Conservation (phyloP, 2,797 vertebrate species). For the Gorsachius magnificus region DNA sequence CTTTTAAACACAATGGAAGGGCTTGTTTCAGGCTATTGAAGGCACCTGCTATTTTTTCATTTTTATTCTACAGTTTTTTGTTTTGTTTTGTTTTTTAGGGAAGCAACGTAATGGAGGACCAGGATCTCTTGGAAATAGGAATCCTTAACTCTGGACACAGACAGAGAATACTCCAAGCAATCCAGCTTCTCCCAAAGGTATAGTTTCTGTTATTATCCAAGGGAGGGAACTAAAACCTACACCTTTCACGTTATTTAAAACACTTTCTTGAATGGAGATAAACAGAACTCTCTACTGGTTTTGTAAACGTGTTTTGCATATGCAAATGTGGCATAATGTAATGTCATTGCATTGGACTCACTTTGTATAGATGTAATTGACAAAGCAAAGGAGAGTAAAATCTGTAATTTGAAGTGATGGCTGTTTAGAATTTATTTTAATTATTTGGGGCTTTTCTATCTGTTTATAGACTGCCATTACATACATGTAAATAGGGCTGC, state of each 20-base stretch:
- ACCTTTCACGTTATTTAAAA: background rate
- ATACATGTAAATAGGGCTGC: background rate
- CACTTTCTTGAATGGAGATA: background rate
- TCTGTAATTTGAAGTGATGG: background rate
- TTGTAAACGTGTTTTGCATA: background rate
- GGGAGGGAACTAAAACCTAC: background rate
- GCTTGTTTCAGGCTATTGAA: background rate
- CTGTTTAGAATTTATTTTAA: background rate
- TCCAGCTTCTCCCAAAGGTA: conserved; percentile 96
- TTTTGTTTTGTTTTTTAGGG: conserved; percentile 79
- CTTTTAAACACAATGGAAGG: background rate
- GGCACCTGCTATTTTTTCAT: background rate
- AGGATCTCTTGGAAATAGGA: conserved; percentile 96
- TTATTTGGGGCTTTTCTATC: background rate
- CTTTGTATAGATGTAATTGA: background rate
- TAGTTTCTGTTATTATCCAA: background rate
- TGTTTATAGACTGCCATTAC: background rate
- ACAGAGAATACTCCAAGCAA: conserved; percentile 96
- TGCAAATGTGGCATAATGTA: background rate
- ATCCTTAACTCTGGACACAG: conserved; percentile 97
- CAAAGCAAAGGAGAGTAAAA: background rate
- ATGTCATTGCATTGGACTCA: background rate
- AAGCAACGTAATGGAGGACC: conserved; percentile 98
- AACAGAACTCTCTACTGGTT: background rate
- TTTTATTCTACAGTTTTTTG: background rate